These are phyloP conservation scores for Cheilosia vernalis DNA, from an alignment of 2,888 invertebrate genomes.

Conservation along the genomic window DNA sequence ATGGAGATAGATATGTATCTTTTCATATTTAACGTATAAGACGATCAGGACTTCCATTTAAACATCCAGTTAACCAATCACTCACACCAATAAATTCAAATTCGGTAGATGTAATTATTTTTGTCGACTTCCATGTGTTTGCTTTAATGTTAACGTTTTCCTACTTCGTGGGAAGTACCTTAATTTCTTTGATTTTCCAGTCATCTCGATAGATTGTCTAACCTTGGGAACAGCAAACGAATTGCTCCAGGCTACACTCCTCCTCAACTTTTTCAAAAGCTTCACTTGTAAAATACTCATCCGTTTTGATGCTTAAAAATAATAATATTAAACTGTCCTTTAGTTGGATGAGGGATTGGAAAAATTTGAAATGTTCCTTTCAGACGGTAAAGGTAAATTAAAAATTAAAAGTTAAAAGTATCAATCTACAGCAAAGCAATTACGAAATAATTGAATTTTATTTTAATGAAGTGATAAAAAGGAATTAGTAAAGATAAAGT, in stretches of 20 bases:
- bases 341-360: not conserved
- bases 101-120: too few species aligned
- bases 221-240: not conserved
- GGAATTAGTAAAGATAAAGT: constrained; percentile 7
- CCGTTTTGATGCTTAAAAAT: constrained; percentile 3
- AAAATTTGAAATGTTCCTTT: not conserved
- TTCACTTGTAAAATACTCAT: not conserved
- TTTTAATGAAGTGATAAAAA: constrained; percentile 13
- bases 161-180: constrained; percentile 1
- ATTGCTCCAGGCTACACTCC: not conserved
- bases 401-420: constrained; percentile 11
- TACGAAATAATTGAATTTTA: constrained; percentile 46
- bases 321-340: constrained; percentile 22
- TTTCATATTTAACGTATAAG: too few species aligned
- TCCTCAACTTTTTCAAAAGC: not conserved
- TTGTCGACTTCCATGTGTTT: not conserved
- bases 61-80: too few species aligned
- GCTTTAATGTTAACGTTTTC: not conserved
- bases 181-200: not conserved
- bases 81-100: too few species aligned
- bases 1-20: too few species aligned
- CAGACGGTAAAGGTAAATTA: constrained; percentile 4
- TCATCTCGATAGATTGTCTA: not conserved
- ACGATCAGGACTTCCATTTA: too few species aligned
- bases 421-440: constrained; percentile 23